A percentile compares a stretch with the other conserved stretches of the same genome.
These are phyloP conservation scores for Terrapene triunguis DNA, from an alignment of 2,113 vertebrate species.

Conservation along the genomic window DNA sequence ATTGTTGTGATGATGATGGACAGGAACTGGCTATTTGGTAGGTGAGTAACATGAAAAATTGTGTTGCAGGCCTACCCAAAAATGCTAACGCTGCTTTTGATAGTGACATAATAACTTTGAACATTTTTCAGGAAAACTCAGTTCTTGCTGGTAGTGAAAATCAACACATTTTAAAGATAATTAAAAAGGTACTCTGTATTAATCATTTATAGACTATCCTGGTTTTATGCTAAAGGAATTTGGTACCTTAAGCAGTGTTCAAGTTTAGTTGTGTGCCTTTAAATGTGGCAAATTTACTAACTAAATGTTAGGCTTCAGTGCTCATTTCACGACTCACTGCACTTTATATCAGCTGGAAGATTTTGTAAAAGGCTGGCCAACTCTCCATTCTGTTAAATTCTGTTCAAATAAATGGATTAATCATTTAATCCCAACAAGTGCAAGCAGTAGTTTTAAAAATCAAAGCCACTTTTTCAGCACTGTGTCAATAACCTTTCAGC, in stretches of 20 bases:
- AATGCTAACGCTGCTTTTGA: neutral
- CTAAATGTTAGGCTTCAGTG: neutral
- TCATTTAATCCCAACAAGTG: constrained; percentile 30
- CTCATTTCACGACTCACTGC: neutral
- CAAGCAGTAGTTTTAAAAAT: constrained; percentile 33
- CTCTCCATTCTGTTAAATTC: neutral
- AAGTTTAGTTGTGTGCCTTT: neutral
- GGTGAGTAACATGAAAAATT: neutral
- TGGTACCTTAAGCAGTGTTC: neutral
- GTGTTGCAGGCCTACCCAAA: neutral
- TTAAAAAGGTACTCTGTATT: neutral
- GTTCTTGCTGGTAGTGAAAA: neutral
- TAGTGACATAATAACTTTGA: neutral
- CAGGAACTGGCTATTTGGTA: neutral
- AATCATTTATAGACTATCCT: neutral
- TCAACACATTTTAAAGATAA: neutral
- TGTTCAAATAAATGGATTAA: constrained; percentile 33
- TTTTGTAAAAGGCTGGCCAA: neutral
- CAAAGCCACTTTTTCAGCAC: neutral
- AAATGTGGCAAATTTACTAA: neutral
- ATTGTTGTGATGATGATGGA: neutral
- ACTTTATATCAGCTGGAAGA: neutral
- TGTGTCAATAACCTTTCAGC: neutral
- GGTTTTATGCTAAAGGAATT: neutral
- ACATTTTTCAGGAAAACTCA: neutral